Evolutionary conservation across 2,888 invertebrate genomes (phyloP).

Genomic region (Glyphotaelius pellucidus): DNA sequence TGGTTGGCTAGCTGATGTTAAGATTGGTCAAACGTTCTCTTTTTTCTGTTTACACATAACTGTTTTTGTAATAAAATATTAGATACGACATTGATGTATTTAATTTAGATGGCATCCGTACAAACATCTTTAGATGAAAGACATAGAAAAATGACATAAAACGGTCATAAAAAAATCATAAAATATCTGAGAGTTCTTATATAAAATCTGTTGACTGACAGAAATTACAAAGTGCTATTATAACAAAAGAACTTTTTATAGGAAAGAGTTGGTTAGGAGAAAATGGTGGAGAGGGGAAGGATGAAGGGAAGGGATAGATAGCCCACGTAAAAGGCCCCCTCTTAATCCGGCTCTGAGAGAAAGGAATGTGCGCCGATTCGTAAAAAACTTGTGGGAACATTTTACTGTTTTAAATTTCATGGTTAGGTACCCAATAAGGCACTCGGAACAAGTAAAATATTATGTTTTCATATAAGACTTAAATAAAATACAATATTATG

Average conservation of each 20-base stretch:
- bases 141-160: constrained; percentile 2
- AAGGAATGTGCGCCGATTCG: not conserved
- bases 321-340: not conserved
- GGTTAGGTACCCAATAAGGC: too few relatives aligned
- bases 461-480: too few relatives aligned
- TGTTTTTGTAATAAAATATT: not conserved
- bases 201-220: constrained; percentile 10
- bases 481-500: too few relatives aligned
- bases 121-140: not conserved
- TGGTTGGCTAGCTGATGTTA: not conserved
- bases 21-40: not conserved
- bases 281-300: not conserved
- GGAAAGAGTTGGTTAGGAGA: not conserved
- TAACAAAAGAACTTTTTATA: constrained; percentile 10
- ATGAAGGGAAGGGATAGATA: not conserved
- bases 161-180: not conserved
- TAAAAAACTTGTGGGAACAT: not conserved
- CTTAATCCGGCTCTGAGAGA: not conserved
- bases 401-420: not conserved
- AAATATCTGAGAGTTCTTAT: not conserved
- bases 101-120: not conserved
- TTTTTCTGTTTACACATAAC: not conserved
- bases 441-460: too few relatives aligned
- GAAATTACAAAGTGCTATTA: constrained; percentile 11
- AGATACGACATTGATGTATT: not conserved